Evolutionary conservation across 2,888 invertebrate genomes (phyloP), one percentile per base, ranked within the genome.

Genomic region (Drosophila conformis): DNA sequence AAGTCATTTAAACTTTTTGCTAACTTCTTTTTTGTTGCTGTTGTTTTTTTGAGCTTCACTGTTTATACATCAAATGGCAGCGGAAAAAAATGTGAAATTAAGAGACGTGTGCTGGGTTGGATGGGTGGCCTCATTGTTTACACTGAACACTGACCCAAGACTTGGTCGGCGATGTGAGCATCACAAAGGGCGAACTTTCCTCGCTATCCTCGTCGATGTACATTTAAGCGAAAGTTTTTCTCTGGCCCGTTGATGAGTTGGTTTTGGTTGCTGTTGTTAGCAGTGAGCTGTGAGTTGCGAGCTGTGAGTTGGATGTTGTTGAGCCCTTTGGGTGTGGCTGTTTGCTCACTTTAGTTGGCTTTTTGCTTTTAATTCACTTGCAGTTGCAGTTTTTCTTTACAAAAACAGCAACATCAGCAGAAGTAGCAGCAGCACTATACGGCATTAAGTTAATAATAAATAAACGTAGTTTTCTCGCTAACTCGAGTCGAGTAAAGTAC

Each of bases 151-250:
- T 91, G 84, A 94, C 94, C 80, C 94, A 94, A 93, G 95, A 95
- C 93, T 94, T 94, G 78, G 95, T 95, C 54, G 96, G 95, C 87
- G 95, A 93, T 64, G 95, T 94, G 91, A 96, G 94, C 90, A 96
- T 95, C 86, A 95, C 94, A 93, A 96, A 96, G 46, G 95, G 94
- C 54, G 95, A 94, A 90, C 95, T 95, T 83, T 95, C 96, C 93
- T 96, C 96, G 92, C 94, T 95, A 91, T 91, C 92, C 82, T 95
- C 94, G 91, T 94, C 95, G 92, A 81, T 86, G 89, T 94, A 93
- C 95, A 95, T 95, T 90, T 90, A 89, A 86, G 80, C 77, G 77
- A 90, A 90, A 86, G 81, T 75, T 83, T 81, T 81, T 72, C 69
- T 68, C 36, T 67, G 60, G 13, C 64, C 71, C 68, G 61, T 69